Percentiles rank a stretch among this genome's conserved stretches.
Conservation (phyloP, 2,888 invertebrate genomes). For the Autographa pulchrina region DNA sequence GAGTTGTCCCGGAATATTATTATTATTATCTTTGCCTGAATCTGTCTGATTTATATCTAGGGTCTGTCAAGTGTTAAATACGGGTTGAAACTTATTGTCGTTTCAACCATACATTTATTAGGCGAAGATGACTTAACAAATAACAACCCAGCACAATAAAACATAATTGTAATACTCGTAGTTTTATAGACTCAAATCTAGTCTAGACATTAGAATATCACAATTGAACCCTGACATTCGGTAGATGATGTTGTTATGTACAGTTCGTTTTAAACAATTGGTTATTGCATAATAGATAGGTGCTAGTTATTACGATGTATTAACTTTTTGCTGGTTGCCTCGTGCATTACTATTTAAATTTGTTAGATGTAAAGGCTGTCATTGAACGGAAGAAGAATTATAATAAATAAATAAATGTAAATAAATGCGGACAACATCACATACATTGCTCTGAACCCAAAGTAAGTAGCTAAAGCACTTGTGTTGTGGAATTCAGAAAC, state of each 20-base stretch:
- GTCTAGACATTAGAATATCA: background rate
- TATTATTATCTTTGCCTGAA: too few species aligned
- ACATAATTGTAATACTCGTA: background rate
- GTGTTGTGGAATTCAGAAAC: too few species aligned
- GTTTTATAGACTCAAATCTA: background rate
- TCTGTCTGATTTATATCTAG: too few species aligned
- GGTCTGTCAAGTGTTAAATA: too few species aligned
- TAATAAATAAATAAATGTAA: too few species aligned
- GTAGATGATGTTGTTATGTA: constrained; percentile 1
- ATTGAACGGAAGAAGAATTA: too few species aligned
- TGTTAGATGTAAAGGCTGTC: background rate
- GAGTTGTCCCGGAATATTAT: too few species aligned
- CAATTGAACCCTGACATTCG: background rate
- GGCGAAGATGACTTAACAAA: constrained; percentile 26
- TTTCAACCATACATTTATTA: background rate
- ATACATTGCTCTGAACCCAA: too few species aligned
- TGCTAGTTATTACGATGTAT: background rate
- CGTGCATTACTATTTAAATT: background rate
- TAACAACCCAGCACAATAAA: constrained; percentile 20
- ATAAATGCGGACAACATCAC: too few species aligned
- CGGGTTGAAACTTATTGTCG: too few species aligned
- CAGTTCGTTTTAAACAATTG: constrained; percentile 1
- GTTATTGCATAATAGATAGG: background rate
- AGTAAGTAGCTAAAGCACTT: too few species aligned
- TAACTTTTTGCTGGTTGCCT: background rate